phyloP scores from a whole-genome alignment of 2,113 vertebrate genomes.

The Pachycephala philippinensis region DNA sequence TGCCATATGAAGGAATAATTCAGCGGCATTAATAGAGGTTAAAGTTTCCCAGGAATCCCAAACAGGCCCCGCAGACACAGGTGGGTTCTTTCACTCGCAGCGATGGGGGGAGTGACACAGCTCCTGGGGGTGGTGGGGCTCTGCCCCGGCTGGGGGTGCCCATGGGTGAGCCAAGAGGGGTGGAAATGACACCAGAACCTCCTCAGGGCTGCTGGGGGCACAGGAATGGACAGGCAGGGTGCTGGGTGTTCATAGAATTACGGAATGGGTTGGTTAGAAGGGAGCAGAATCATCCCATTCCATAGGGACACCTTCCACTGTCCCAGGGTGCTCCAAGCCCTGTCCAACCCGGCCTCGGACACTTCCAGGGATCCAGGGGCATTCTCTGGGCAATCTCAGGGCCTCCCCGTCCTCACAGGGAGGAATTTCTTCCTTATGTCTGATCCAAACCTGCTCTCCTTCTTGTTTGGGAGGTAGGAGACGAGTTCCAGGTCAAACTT shows the following conservation, averaged over 20 bases:
- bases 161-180: neutral
- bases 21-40: constrained; percentile 90
- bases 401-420: neutral
- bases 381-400: neutral
- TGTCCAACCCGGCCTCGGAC: fast-evolving
- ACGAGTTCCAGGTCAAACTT: fast-evolving
- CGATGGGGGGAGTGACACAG: constrained; percentile 75
- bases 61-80: constrained; percentile 80
- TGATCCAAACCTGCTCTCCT: neutral
- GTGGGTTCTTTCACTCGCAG: constrained; percentile 90
- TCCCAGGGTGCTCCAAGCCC: neutral
- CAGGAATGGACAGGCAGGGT: neutral
- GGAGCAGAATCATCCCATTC: neutral
- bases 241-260: fast-evolving
- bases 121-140: constrained; percentile 77
- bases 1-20: constrained; percentile 92
- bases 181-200: neutral
- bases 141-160: constrained; percentile 58
- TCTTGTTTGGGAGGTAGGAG: neutral
- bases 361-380: neutral
- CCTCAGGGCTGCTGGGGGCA: fast-evolving
- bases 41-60: constrained; percentile 87
- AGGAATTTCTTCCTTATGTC: neutral
- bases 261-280: neutral
- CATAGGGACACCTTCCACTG: neutral